Base-by-base conservation (phyloP, 2,888 invertebrate species). In the Tupiocoris notatus region DNA sequence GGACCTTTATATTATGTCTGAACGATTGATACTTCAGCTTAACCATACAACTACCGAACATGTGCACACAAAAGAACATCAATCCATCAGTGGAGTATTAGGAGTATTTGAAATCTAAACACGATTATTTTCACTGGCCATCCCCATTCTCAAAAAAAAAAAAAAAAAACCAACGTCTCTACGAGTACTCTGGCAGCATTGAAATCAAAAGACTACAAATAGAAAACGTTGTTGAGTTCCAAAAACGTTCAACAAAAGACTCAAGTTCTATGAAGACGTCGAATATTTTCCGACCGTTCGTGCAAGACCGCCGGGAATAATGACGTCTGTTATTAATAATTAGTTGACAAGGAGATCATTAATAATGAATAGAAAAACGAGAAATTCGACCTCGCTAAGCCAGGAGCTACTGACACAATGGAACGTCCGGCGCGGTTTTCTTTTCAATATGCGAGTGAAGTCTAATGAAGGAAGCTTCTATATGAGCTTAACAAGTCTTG, bases 281-380 rank as follows among this genome's bases (percentile, higher is more conserved):
- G 39, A 39, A 39, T 39, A n/a, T n/a, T n/a, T 39, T 39, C 39
- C 39, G 3, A 39, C 39, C 39, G 12, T 39, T 39, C n/a, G n/a
- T n/a, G n/a, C n/a, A n/a, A n/a, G n/a, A n/a, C n/a, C n/a, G n/a
- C 21, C 17, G 9, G 62, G 24, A 62, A 73, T 73, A 63, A 65
- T 65, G 75, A 75, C 64, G 64, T 75, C 24, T 65, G 75, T 75
- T 78, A 78, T 78, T 78, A 78, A 78, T 78, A 78, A 78, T 78
- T 78, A 78, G 78, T 62, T 78, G 78, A 78, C 78, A 75, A 74
- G 75, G 25, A 62, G 63, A 56, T 77, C 78, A 78, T 78, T 78
- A 78, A 78, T 78, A 78, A 78, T 57, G 54, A 24, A 58, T 57
- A 57, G 75, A 75, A 75, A 75, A 75, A 39, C 39, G 39, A 39